Evolutionary conservation across 2,888 invertebrate species (phyloP), one percentile per base, ranked within the genome.

Genomic region (Omphaloscelis lunosa): DNA sequence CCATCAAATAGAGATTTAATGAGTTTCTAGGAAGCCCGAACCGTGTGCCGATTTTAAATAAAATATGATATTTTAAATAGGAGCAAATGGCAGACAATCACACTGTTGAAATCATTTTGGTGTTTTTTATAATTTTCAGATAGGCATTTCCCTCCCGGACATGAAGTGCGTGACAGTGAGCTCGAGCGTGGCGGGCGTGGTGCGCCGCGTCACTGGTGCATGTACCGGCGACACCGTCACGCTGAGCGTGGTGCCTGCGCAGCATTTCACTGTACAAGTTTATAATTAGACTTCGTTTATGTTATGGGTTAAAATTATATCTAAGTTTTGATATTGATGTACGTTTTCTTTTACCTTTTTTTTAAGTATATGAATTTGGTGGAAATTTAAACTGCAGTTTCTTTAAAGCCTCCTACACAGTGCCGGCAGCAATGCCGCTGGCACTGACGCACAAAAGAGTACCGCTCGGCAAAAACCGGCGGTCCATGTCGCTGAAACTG

Each of bases 81-180:
- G n/a, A n/a, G n/a, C n/a, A n/a, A n/a, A n/a, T n/a, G n/a, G n/a
- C n/a, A n/a, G n/a, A n/a, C n/a, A n/a, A n/a, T n/a, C n/a, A n/a
- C n/a, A n/a, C n/a, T n/a, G n/a, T 15, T 7, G 0, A 15, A 27
- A 15, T 27, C 7, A n/a, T 17, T 7, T 17, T 9, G 3, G 59
- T 20, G 15, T 58, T 27, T 77, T 29, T 41, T 34, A 0, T 9
- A 4, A 6, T 15, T 91, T 90, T 23, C 89, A 93, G 93, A 87
- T 93, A 15, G 90, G 88, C 6, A 83, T 93, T 41, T 84, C 86
- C 0, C 56, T 90, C 0, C 82, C 85, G 9, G 88, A 82, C 20
- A 92, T 92, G 91, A 88, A 87, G 34, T 93, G 93, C 41, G 84
- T 93, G 39, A 92, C 91, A 8, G 89, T 93, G 7, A 85, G 77